phyloP scores from a whole-genome alignment of 2,888 invertebrate species.

The Chalcis sispes region DNA sequence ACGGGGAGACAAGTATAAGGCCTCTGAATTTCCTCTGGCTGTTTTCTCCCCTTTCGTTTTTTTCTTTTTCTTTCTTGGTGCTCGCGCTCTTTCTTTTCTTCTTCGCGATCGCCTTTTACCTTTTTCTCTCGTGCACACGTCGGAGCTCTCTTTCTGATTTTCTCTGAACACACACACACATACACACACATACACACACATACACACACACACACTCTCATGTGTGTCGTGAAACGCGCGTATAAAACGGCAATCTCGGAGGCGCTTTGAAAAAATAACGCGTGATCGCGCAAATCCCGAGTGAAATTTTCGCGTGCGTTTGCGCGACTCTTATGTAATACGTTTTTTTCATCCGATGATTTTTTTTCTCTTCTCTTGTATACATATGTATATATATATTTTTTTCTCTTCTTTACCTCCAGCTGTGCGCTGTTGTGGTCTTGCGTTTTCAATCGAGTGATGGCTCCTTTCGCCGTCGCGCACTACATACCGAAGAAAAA shows the following conservation, averaged over 20 bases:
- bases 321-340: constrained; percentile 2
- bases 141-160: constrained; percentile 40
- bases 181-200: neutral
- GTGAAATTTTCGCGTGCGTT: constrained; percentile 8
- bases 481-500: neutral
- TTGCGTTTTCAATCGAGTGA: constrained; percentile 42
- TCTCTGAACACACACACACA: neutral
- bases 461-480: neutral
- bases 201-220: neutral
- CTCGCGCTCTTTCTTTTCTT: constrained; percentile 21
- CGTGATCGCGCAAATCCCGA: too few relatives aligned
- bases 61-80: too few relatives aligned
- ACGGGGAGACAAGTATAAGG: constrained; percentile 62
- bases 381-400: too few relatives aligned
- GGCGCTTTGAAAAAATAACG: constrained; percentile 42
- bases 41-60: constrained; percentile 16
- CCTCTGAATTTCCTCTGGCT: constrained; percentile 53
- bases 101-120: constrained; percentile 49
- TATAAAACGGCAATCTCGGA: constrained; percentile 35
- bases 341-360: constrained; percentile 15
- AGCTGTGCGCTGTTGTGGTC: neutral
- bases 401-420: neutral
- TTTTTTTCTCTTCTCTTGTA: neutral
- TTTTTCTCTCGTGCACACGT: constrained; percentile 52
- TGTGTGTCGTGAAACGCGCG: neutral